Base-by-base conservation (phyloP, 2,113 vertebrate species). In the Uropsilus gracilis region DNA sequence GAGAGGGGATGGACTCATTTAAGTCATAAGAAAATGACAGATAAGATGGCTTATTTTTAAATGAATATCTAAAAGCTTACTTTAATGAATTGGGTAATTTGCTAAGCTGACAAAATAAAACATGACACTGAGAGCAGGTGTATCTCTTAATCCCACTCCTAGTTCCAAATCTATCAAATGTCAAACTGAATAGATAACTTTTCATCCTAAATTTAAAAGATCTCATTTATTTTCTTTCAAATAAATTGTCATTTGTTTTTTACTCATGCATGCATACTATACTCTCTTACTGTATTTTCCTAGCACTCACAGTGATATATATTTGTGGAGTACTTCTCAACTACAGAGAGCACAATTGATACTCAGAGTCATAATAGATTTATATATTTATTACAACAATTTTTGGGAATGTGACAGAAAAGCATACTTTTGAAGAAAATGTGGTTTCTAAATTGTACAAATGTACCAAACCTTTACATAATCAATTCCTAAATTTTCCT, bases 11-110 rank as follows among this genome's bases (percentile, higher is more conserved):
- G 5, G 37, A 72, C 44, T 90, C 18, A 81, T 85, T 84, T 90
- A 84, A 92, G 86, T 86, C 55, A 76, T 55, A 93, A 85, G 80
- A 37, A 86, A n/a, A n/a, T n/a, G n/a, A 75, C 2, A 77, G 34
- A 83, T 46, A 88, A 48, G 6, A 75, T 91, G 68, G 34, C 28
- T 63, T 86, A 95, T 86, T 95, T 96, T 90, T 5, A 82, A 94
- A 57, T 64, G 86, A 68, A 73, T 48, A 2, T 85, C 63, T 77
- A 17, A 90, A 96, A 89, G 4, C 17, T 90, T 68, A 73, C 81
- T 95, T 73, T 68, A 92, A 90, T 37, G 83, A 44, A 82, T 10
- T 92, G 78, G 44, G 53, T 7, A 82, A 37, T 55, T 11, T 72
- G 32, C 24, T 81, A 81, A 73, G 4, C 42, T 78, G 32, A 6